Evolutionary conservation across 1,140 invertebrate species (phyloP), one percentile per base, ranked within the genome.

Genomic region (Cataglyphis hispanica): DNA sequence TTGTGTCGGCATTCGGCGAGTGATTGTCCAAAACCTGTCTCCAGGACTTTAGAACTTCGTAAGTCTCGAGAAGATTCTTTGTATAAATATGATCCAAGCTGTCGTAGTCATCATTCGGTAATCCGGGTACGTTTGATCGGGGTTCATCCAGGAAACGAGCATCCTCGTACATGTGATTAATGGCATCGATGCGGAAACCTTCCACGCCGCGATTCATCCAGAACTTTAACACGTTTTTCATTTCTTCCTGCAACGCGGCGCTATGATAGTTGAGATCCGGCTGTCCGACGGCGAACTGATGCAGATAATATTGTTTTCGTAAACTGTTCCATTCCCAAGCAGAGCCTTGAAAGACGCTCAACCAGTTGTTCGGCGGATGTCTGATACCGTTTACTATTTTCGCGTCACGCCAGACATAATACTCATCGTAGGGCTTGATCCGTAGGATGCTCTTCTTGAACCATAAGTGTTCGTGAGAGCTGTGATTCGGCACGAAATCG

Each of bases 401-500:
- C 1, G 89, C 93, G 11, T 96, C 93, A 25, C 92, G 95, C 97
- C 97, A 97, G 3, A 97, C 87, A 89, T 98, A 98, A 92, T 96
- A 98, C 85, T 98, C 96, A 27, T 96, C 95, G 85, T 96, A 98
- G 0, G 95, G 95, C 31, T 96, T 95, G 58, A 96, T 95, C 13
- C 94, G 94, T 40, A 90, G 19, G 0, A 96, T 92, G 8, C 97
- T 97, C 76, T 96, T 95, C 40, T 94, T 80, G 90, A 98, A 98
- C 96, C 97, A 98, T 46, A 96, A 93, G 64, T 97, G 96, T 74
- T 97, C 93, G 78, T 96, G 95, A 58, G 97, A 97, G 5, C 97
- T 97, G 85, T 98, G 97, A 93, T 98, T 98, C 4, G 97, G 97
- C 8, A 97, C 96, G 80, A 97, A 96, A 91, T 98, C 97, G 56